phyloP scores from a whole-genome alignment of 2,888 invertebrate genomes.

The Eustalomyia histrio region DNA sequence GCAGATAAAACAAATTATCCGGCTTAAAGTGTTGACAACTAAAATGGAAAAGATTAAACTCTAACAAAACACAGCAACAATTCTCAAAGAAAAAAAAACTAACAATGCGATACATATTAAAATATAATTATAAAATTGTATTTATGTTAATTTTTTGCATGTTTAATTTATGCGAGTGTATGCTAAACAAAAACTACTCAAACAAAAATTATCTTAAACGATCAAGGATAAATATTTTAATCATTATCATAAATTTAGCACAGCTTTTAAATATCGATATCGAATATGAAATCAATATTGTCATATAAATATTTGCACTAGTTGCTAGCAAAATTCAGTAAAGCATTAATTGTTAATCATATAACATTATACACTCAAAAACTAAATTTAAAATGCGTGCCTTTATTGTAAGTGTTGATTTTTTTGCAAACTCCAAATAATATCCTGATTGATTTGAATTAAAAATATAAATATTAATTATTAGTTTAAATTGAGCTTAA shows the following conservation, averaged over 20 bases:
- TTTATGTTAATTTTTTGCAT: slow-evolving; percentile 31
- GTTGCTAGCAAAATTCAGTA: slow-evolving; percentile 34
- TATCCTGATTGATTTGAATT: background rate
- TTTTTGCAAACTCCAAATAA: too few relatives aligned
- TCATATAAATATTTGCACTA: slow-evolving; percentile 48
- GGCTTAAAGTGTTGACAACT: slow-evolving; percentile 7
- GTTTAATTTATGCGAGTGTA: background rate
- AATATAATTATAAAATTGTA: slow-evolving; percentile 18
- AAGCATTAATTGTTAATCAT: slow-evolving; percentile 32
- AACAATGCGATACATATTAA: slow-evolving; percentile 9
- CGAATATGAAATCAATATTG: background rate
- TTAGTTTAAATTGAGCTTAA: too few relatives aligned
- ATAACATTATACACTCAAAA: slow-evolving; percentile 74
- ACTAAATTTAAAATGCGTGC: slow-evolving; percentile 83
- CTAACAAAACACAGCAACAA: background rate
- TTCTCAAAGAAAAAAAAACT: background rate
- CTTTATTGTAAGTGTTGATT: slow-evolving; percentile 66
- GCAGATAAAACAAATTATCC: slow-evolving; percentile 3
- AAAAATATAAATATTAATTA: too few relatives aligned
- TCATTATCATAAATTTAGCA: background rate
- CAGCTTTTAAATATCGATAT: background rate
- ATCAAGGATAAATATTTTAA: slow-evolving; percentile 44
- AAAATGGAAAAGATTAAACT: background rate
- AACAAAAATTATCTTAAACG: background rate
- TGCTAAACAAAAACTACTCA: background rate